Conservation (phyloP, 2,888 invertebrate species). For the Hoplodrina blanda region DNA sequence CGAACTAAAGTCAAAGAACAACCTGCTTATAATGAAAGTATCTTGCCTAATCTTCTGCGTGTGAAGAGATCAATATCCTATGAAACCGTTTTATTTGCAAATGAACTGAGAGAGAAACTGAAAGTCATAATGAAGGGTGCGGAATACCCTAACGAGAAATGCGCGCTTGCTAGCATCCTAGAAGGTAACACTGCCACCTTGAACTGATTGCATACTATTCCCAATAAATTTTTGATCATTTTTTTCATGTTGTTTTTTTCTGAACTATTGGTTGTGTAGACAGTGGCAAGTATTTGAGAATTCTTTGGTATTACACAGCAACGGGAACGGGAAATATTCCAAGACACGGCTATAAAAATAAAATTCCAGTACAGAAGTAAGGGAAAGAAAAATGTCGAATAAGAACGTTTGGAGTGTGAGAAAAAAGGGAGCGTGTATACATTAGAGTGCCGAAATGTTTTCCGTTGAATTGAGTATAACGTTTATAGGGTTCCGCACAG, state of each 20-base stretch:
- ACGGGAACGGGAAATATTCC: slow-evolving; percentile 77
- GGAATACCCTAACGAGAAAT: slow-evolving; percentile 66
- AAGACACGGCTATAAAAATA: slow-evolving; percentile 83
- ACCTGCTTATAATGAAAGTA: slow-evolving; percentile 57
- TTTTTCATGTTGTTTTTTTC: slow-evolving; percentile 63
- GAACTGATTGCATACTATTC: slow-evolving; percentile 42
- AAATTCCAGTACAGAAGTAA: slow-evolving; percentile 77
- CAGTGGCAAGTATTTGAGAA: slow-evolving; percentile 74
- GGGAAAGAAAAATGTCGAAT: slow-evolving; percentile 77
- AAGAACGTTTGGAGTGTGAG: slow-evolving; percentile 76
- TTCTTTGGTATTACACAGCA: slow-evolving; percentile 76
- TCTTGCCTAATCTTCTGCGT: slow-evolving; percentile 75
- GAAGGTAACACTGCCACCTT: slow-evolving; percentile 57
- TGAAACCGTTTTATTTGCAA: slow-evolving; percentile 79
- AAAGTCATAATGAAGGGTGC: slow-evolving; percentile 72
- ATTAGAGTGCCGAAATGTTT: slow-evolving; percentile 69
- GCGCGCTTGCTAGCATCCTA: slow-evolving; percentile 69
- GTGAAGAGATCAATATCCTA: slow-evolving; percentile 82
- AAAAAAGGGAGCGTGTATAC: slow-evolving; percentile 69
- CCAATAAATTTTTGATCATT: slow-evolving; percentile 68
- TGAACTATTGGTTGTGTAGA: slow-evolving; percentile 59
- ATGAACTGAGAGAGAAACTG: slow-evolving; percentile 78
- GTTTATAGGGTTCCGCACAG: slow-evolving; percentile 56
- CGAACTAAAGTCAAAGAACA: slow-evolving; percentile 48
- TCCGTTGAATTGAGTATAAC: slow-evolving; percentile 69